Evolutionary conservation across 2,113 vertebrate species (phyloP).

Genomic region (Triplophysa siluroides): DNA sequence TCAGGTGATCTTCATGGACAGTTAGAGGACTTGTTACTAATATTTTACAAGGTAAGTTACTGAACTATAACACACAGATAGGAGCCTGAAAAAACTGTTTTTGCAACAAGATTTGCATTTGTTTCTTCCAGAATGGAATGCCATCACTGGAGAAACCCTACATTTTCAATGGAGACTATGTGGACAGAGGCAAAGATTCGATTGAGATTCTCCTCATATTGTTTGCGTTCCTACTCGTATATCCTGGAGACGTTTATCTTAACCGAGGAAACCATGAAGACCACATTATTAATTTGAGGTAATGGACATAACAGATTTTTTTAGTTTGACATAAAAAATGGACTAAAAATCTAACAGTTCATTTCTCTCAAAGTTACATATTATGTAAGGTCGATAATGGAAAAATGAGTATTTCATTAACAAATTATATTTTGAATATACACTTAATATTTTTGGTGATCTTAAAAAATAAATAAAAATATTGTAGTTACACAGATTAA

Average conservation of each 20-base stretch:
- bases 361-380: too few relatives aligned
- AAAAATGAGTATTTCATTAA: too few relatives aligned
- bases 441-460: too few relatives aligned
- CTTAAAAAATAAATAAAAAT: too few relatives aligned
- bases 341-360: too few relatives aligned
- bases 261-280: constrained; percentile 96
- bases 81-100: too few relatives aligned
- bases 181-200: constrained; percentile 90
- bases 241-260: constrained; percentile 87
- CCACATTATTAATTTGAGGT: constrained; percentile 92
- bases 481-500: too few relatives aligned
- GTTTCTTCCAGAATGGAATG: constrained; percentile 83
- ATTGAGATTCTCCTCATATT: constrained; percentile 90
- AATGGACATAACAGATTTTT: neutral
- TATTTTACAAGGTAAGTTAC: constrained; percentile 83
- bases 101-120: too few relatives aligned
- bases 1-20: constrained; percentile 93
- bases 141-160: constrained; percentile 89
- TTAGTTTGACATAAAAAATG: too few relatives aligned
- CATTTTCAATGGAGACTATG: constrained; percentile 92
- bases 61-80: neutral
- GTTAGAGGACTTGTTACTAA: constrained; percentile 86
- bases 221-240: constrained; percentile 89
- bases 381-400: too few relatives aligned
- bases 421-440: too few relatives aligned